Conservation (phyloP, 2,888 invertebrate genomes). For the Chelonus formosanus region DNA sequence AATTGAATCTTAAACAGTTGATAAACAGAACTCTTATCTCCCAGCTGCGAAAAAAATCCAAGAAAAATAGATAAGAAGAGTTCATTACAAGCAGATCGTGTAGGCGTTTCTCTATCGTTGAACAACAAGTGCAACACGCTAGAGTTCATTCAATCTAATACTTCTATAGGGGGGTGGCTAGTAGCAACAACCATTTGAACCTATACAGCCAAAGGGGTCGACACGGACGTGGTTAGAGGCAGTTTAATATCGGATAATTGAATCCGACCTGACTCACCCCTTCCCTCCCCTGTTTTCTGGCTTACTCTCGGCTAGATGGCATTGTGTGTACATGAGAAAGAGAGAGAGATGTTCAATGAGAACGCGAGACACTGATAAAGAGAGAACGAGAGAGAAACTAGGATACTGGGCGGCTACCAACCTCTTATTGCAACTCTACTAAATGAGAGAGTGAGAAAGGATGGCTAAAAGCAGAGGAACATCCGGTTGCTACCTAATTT, state of each 20-base stretch:
- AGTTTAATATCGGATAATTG: slow-evolving; percentile 66
- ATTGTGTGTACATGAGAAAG: slow-evolving; percentile 40
- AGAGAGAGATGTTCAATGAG: slow-evolving; percentile 3
- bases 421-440: slow-evolving; percentile 51
- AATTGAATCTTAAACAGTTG: no score
- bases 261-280: slow-evolving; percentile 57
- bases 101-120: slow-evolving; percentile 54
- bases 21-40: no score
- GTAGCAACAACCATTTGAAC: slow-evolving; percentile 56
- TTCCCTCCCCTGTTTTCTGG: slow-evolving; percentile 32
- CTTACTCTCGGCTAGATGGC: slow-evolving; percentile 38
- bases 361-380: slow-evolving; percentile 39
- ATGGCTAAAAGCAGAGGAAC: slow-evolving; percentile 29
- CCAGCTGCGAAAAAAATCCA: neutral
- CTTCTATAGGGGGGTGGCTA: slow-evolving; percentile 50
- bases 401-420: slow-evolving; percentile 46
- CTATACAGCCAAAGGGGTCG: slow-evolving; percentile 48
- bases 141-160: slow-evolving; percentile 64
- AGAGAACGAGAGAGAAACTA: slow-evolving; percentile 38
- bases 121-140: slow-evolving; percentile 60
- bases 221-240: slow-evolving; percentile 59
- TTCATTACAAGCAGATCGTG: slow-evolving; percentile 26
- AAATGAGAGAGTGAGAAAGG: slow-evolving; percentile 44
- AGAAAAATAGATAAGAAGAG: slow-evolving; percentile 20
- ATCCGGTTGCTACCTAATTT: slow-evolving; percentile 50